Base-by-base conservation (phyloP, 2,797 vertebrate species). In the Etheostoma perlongum region DNA sequence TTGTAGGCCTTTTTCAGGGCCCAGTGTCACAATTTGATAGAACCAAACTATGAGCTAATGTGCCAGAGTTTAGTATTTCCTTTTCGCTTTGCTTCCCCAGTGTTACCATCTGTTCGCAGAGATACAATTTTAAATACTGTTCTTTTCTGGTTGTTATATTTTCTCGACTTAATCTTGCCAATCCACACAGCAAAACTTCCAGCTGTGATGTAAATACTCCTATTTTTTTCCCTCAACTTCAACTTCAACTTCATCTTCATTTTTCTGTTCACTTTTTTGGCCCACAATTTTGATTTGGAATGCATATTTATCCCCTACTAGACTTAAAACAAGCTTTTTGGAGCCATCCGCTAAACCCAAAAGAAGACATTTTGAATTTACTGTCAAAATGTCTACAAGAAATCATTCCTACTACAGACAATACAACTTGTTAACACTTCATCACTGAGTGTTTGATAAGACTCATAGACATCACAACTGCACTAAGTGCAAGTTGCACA, bases 51-150 rank as follows among this genome's bases (percentile, higher is more conserved):
- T 16, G 18, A 75, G 30, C 77, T 80, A 27, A 40, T 49, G 61
- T 70, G 76, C 67, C 76, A 70, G 60, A 72, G 68, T 75, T 67
- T 83, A 90, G 90, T 91, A 83, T 90, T 91, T 82, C 74, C 74
- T 72, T 65, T 77, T 55, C 16, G 71, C 79, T 72, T 83, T 72
- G 60, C 75, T 82, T 66, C 74, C 76, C 72, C 87, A 86, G 88
- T 89, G 84, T 90, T 88, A 78, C 23, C 61, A n/a, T 71, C 72
- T 69, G 67, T 64, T 63, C 52, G 15, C 51, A 66, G 52, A 82
- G 52, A 67, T 61, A 72, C 18, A 46, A 44, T 52, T 55, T 68
- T 69, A 11, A 25, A 47, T 19, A 52, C 66, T 51, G 0, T n/a
- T 0, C 47, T 53, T 74, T 19, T 68, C 27, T 67, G 25, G 2